Evolutionary conservation across 2,888 invertebrate genomes (phyloP), one percentile per base, ranked within the genome.

Genomic region (Cenopis cana): DNA sequence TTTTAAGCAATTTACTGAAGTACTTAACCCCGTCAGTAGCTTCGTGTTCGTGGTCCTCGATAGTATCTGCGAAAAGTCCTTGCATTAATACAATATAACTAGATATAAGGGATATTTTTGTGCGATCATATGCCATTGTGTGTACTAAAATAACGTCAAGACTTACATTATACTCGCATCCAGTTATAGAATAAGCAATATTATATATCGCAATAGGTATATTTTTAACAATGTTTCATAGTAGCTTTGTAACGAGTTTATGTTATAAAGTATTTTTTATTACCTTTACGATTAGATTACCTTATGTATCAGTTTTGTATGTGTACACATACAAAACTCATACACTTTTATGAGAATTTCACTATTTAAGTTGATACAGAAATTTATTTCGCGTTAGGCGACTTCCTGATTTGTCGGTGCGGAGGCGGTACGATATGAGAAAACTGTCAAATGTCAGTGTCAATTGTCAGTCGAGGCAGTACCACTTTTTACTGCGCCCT

Each of bases 11-110:
- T 73, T 76, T 78, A 66, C 81, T 78, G 69, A 89, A 18, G 73
- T 80, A 88, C 33, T 78, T 52, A 68, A 80, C 79, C 1, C 89
- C 89, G 76, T 89, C 81, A 14, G 69, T 76, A 17, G 71, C 74
- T 33, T 74, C 72, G 10, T 76, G 69, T 76, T 76, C 57, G 65
- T 76, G 66, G 69, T 68, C 24, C 24, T 24, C 24, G 17, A 17
- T 72, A 9, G 60, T 72, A 75, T 74, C 72, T 66, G 72, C 74
- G 73, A 70, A 68, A 41, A 76, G 74, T 69, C 73, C 79, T 76
- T 78, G 69, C 75, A 82, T 75, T 70, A 81, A 73, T 69, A 67
- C 68, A 65, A 79, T 76, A 69, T 67, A 82, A 80, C 79, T 80
- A 76, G 81, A 81, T 80, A 78, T 68, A 77, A 73, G 75, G 49